phyloP scores from a whole-genome alignment of 2,113 vertebrate genomes.

The Mesoclemmys tuberculata region DNA sequence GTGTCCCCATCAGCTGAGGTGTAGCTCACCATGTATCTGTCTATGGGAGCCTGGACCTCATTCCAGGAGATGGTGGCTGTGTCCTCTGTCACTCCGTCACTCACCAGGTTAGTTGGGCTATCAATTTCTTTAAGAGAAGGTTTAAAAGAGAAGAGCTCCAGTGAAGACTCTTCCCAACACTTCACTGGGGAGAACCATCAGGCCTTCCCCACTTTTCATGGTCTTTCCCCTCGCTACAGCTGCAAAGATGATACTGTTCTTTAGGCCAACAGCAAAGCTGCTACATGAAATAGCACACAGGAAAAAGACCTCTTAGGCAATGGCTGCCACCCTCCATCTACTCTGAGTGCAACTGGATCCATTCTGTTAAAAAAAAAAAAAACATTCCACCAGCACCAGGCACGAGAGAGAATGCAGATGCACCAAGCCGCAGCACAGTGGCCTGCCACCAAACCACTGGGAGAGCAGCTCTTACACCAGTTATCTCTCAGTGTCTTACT shows the following conservation, averaged over 20 bases:
- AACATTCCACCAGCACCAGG: neutral
- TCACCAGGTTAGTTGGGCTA: slow-evolving; percentile 77
- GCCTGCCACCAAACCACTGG: neutral
- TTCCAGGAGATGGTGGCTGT: slow-evolving; percentile 80
- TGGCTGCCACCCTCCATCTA: neutral
- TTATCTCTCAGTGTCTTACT: neutral
- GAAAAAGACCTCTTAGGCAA: neutral
- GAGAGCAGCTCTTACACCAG: neutral
- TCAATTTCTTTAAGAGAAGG: slow-evolving; percentile 51
- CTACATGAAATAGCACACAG: neutral
- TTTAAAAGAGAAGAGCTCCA: neutral
- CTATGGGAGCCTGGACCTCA: slow-evolving; percentile 74
- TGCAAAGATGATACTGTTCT: neutral
- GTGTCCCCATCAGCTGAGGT: slow-evolving; percentile 74
- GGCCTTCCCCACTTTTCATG: neutral
- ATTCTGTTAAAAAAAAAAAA: neutral
- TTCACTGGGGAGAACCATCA: neutral
- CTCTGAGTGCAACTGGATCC: neutral
- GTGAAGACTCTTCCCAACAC: neutral
- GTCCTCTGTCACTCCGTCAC: slow-evolving; percentile 79
- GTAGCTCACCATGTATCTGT: slow-evolving; percentile 83
- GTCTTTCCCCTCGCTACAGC: neutral
- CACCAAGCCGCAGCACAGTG: neutral
- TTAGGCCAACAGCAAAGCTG: neutral
- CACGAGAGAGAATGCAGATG: too few species aligned